Evolutionary conservation across 2,797 vertebrate species (phyloP).

Genomic region (Pangasius mekongensis): DNA sequence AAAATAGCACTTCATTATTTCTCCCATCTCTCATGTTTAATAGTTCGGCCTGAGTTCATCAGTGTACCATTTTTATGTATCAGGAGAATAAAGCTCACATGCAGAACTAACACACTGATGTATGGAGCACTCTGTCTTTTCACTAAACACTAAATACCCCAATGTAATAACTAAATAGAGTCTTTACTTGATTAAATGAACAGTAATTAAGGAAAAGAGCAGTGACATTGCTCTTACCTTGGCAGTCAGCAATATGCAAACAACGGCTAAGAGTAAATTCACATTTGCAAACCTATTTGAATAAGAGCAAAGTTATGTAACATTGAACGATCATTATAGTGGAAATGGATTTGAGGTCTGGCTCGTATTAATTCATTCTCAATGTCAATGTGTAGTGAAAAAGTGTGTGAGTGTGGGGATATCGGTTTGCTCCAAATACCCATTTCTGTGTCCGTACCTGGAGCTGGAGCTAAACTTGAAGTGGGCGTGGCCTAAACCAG

Average conservation of each 20-base stretch:
- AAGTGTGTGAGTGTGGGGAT: not conserved
- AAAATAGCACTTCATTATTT: not conserved
- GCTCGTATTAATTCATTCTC: not conserved
- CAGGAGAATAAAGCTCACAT: not conserved
- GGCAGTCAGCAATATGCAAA: constrained; percentile 12
- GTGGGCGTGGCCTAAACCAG: not conserved
- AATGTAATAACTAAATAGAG: not conserved
- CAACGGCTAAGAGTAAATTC: constrained; percentile 3
- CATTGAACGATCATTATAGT: not conserved
- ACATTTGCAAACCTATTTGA: constrained; percentile 23
- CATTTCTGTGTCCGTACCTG: not conserved
- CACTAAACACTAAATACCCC: constrained; percentile 9
- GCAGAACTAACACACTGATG: not conserved
- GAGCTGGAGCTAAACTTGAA: not conserved
- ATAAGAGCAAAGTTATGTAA: constrained; percentile 22
- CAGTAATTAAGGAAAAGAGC: constrained; percentile 21
- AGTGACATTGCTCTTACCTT: constrained; percentile 22
- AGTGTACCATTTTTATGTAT: not conserved
- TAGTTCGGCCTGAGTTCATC: not conserved
- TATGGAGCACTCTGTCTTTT: not conserved
- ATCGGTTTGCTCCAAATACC: not conserved
- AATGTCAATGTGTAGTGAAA: not conserved
- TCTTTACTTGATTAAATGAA: not conserved
- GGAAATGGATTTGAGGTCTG: not conserved
- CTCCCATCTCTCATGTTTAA: not conserved